Evolutionary conservation across 2,888 invertebrate species (phyloP).

Genomic region (Caenorhabditis sp.): DNA sequence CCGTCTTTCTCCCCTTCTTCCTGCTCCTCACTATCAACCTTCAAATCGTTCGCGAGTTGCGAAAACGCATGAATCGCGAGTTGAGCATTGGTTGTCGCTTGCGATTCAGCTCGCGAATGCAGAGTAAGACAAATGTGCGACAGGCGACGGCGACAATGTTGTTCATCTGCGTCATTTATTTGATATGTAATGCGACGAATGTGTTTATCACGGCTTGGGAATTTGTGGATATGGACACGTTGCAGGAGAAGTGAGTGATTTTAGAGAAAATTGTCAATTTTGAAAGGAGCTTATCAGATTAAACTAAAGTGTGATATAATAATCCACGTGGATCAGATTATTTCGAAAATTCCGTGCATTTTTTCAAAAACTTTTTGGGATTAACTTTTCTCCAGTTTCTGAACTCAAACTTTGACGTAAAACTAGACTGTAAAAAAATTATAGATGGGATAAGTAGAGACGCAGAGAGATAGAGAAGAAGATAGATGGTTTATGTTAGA

Average conservation of each 20-base stretch:
- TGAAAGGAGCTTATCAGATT: background rate
- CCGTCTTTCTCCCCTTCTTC: constrained; percentile 50
- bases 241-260: constrained; percentile 12
- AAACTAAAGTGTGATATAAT: background rate
- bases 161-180: constrained; percentile 43
- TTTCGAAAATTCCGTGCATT: background rate
- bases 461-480: too few relatives aligned
- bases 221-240: constrained; percentile 42
- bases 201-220: constrained; percentile 53
- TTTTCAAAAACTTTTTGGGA: background rate
- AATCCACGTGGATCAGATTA: background rate
- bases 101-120: constrained; percentile 30
- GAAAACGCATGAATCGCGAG: constrained; percentile 32
- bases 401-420: too few relatives aligned
- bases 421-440: too few relatives aligned
- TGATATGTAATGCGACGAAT: constrained; percentile 43
- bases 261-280: background rate
- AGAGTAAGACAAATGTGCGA: constrained; percentile 43
- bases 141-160: constrained; percentile 46
- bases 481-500: background rate
- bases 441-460: too few relatives aligned
- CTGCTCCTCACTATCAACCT: constrained; percentile 40
- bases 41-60: constrained; percentile 40
- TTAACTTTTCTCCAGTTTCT: too few relatives aligned
- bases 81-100: constrained; percentile 18